Percentiles rank a stretch among this genome's conserved stretches.
Evolutionary conservation across 2,113 vertebrate genomes (phyloP).

Genomic region (Tachuris rubrigastra): DNA sequence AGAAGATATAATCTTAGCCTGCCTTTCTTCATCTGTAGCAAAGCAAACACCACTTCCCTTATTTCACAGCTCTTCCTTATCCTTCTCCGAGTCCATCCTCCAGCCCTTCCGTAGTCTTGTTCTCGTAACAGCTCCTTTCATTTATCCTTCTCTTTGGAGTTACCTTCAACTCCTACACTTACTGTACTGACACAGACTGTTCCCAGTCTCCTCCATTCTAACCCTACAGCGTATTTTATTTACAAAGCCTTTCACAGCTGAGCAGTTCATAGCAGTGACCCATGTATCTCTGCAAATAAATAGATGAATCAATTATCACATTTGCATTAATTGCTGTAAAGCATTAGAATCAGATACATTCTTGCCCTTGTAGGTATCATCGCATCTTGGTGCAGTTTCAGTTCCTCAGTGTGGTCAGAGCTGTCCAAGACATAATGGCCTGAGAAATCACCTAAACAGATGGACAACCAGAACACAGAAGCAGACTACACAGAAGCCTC

Average conservation of each 20-base stretch:
- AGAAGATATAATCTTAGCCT: neutral
- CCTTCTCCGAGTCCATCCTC: neutral
- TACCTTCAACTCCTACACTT: neutral
- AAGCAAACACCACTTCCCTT: neutral
- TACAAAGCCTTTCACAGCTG: neutral
- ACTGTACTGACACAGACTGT: fast-evolving
- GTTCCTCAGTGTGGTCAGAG: neutral
- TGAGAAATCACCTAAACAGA: slow-evolving; percentile 40
- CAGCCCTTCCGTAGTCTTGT: neutral
- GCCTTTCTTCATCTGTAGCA: neutral
- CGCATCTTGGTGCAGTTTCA: neutral
- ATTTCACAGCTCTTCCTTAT: neutral
- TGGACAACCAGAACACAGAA: slow-evolving; percentile 17
- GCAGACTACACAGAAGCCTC: slow-evolving; percentile 1
- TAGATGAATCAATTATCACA: neutral
- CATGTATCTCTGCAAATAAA: neutral
- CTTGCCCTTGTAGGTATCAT: neutral
- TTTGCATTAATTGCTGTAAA: neutral
- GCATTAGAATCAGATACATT: neutral
- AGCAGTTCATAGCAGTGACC: neutral
- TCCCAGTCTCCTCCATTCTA: neutral
- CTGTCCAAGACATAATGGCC: neutral
- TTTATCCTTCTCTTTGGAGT: neutral
- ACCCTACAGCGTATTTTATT: neutral
- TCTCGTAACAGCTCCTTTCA: neutral